phyloP scores from a whole-genome alignment of 2,888 invertebrate species.

The Lasioglossum morio region DNA sequence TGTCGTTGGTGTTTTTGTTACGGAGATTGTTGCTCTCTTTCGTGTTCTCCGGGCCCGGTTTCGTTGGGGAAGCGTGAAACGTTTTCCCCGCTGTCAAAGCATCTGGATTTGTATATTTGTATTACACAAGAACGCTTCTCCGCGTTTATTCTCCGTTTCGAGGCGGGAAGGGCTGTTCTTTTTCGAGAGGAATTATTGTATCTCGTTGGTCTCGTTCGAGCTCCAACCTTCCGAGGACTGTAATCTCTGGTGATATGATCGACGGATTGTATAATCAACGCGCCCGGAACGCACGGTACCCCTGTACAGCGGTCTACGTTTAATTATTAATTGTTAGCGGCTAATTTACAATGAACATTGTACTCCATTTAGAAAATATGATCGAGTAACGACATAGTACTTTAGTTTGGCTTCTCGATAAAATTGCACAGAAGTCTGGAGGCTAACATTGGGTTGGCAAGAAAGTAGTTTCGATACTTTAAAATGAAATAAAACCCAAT shows the following conservation, averaged over 20 bases:
- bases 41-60: conserved; percentile 16
- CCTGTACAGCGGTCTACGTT: conserved; percentile 52
- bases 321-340: not conserved
- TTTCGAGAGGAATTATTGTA: not conserved
- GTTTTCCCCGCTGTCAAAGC: conserved; percentile 6
- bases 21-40: conserved; percentile 27
- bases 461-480: too few species aligned
- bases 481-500: too few species aligned
- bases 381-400: not conserved
- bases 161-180: not conserved
- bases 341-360: not conserved
- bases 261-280: conserved; percentile 49
- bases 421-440: not conserved
- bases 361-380: too few species aligned
- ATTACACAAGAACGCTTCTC: not conserved
- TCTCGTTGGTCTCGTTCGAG: conserved; percentile 9
- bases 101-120: conserved; percentile 6
- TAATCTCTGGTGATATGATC: not conserved
- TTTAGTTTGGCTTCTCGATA: not conserved
- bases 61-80: not conserved
- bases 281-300: conserved; percentile 58
- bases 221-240: conserved; percentile 15
- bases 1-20: conserved; percentile 12
- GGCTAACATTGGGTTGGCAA: not conserved
- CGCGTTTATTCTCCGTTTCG: not conserved